Evolutionary conservation across 2,113 vertebrate species (phyloP), one percentile per base, ranked within the genome.

Genomic region (Xiphorhynchus elegans): DNA sequence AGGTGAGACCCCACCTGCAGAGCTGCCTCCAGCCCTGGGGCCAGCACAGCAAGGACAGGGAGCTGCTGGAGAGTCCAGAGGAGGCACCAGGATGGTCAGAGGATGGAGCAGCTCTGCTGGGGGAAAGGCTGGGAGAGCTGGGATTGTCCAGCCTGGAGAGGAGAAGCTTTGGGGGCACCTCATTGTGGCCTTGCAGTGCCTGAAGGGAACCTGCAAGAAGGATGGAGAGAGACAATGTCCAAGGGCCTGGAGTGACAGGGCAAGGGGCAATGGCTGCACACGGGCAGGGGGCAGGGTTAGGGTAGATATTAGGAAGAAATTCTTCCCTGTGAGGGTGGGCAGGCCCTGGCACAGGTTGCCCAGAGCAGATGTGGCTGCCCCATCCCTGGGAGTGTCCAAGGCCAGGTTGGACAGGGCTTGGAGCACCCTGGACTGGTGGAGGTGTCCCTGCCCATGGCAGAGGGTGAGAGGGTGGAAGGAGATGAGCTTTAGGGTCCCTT

Each of bases 381-480:
- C 26, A 42, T 42, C 25, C 33, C 25, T 83, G 63, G 9, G 33
- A 37, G 11, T 62, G 25, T 69, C 31, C 21, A 69, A 35, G 20
- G 55, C 11, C 17, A 13, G 6, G 29, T 35, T 62, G n/a, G n/a
- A 26, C 0, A 0, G 13, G n/a, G 29, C 33, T 55, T 76, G n/a
- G 63, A 90, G 47, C 20, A 76, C 7, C n/a, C 55, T 76, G 55
- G 16, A 17, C 6, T 47, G 31, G 4, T 56, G 25, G 35, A 28
- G 35, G 39, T 76, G 29, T 26, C n/a, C 55, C 35, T 90, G 9
- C 4, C n/a, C 20, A 3, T 46, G 29, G 7, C 25, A 35, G n/a
- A 6, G 4, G 3, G 13, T 62, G 63, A 35, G n/a, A 6, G 4
- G 3, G 13, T 62, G 63, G 39, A 69, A 40, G 11, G 62, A 55